A percentile compares a stretch with the other conserved stretches of the same genome.
Evolutionary conservation across 2,888 invertebrate species (phyloP).

Genomic region (Hydriomena furcata): DNA sequence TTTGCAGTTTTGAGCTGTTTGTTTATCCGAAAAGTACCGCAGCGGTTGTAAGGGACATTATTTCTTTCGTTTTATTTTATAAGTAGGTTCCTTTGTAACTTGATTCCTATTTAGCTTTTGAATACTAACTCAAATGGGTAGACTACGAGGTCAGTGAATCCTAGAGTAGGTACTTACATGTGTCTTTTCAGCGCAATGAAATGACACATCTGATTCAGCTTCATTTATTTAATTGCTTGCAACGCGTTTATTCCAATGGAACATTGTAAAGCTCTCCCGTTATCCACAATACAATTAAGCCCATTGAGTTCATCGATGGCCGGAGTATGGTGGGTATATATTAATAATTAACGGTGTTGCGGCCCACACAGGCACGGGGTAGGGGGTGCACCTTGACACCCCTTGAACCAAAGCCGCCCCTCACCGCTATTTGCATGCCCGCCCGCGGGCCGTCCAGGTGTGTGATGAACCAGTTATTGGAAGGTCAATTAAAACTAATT

Average conservation of each 20-base stretch:
- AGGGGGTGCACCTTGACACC: conserved; percentile 54
- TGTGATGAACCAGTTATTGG: conserved; percentile 46
- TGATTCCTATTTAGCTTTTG: too few species aligned
- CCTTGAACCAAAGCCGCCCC: conserved; percentile 44
- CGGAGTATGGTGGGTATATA: conserved; percentile 40
- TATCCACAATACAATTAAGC: conserved; percentile 28
- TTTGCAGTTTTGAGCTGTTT: conserved; percentile 21
- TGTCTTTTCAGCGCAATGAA: too few species aligned
- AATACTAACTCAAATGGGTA: too few species aligned
- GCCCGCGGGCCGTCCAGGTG: conserved; percentile 44
- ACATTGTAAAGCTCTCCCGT: conserved; percentile 9
- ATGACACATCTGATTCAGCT: too few species aligned
- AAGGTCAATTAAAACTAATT: conserved; percentile 45
- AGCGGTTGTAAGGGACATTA: neutral
- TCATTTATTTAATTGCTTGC: too few species aligned
- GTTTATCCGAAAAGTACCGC: conserved; percentile 6
- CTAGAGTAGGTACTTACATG: too few species aligned
- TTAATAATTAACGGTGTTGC: conserved; percentile 52
- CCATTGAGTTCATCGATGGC: conserved; percentile 27
- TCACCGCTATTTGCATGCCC: conserved; percentile 46
- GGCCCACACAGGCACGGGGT: conserved; percentile 35
- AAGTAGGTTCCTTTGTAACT: too few species aligned
- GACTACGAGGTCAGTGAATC: too few species aligned
- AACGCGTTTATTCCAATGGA: neutral
- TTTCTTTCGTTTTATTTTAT: neutral